These are phyloP conservation scores for Nothoprocta pentlandii DNA, from an alignment of 2,113 vertebrate genomes.

Conservation along the genomic window DNA sequence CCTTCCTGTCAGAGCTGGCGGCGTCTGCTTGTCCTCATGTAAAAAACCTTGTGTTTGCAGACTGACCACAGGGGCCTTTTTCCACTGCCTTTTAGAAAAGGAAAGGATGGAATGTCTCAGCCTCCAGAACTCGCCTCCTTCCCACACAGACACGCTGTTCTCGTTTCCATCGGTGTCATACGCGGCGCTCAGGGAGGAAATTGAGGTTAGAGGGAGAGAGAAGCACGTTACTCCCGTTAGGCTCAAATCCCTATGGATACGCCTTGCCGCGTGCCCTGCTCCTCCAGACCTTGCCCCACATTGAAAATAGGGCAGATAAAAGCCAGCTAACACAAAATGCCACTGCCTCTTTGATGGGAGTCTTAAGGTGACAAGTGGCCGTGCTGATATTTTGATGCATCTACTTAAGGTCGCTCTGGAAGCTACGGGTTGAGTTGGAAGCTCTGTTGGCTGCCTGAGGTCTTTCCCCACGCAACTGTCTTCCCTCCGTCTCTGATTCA, in stretches of 20 bases:
- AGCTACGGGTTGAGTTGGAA: neutral
- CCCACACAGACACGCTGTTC: neutral
- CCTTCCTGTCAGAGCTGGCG: neutral
- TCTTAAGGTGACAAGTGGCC: neutral
- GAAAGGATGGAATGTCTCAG: neutral
- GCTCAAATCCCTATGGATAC: accelerated
- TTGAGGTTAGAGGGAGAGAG: conserved; percentile 29
- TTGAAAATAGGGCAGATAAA: conserved; percentile 57
- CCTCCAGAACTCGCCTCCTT: neutral
- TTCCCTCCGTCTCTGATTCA: neutral
- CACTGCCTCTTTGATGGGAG: neutral
- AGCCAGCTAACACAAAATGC: neutral
- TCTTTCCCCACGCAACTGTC: neutral
- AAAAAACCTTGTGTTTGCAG: neutral
- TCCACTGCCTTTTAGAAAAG: neutral
- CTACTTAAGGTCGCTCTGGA: neutral
- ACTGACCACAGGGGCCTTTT: neutral
- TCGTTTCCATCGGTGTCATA: conserved; percentile 57
- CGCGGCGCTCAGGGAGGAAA: neutral
- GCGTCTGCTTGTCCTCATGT: neutral
- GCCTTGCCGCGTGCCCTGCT: neutral
- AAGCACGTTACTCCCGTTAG: neutral
- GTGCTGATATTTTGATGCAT: neutral
- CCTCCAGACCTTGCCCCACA: conserved; percentile 57
- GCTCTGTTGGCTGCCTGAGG: neutral